These are phyloP conservation scores for Neuroterus valhalla DNA, from an alignment of 1,140 invertebrate genomes.

Conservation along the genomic window DNA sequence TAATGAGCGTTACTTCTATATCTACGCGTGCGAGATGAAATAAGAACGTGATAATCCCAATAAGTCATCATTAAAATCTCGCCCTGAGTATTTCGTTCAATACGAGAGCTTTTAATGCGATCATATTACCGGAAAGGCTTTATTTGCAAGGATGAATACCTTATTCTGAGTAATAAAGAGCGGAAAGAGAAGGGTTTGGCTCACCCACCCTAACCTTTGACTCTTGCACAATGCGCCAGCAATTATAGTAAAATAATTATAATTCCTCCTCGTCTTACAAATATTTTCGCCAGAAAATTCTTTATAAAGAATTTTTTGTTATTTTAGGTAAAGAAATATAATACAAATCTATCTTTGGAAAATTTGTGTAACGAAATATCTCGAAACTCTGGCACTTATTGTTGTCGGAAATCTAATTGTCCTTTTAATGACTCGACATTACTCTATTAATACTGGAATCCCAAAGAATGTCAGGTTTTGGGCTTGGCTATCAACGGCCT, in stretches of 20 bases:
- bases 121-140: constrained; percentile 22
- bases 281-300: background rate
- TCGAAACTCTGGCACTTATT: too few species aligned
- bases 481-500: too few species aligned
- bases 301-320: background rate
- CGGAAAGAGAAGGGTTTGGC: constrained; percentile 6
- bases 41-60: constrained; percentile 20
- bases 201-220: constrained; percentile 7
- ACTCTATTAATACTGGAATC: too few species aligned
- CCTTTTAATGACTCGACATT: too few species aligned
- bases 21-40: background rate
- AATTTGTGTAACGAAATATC: too few species aligned
- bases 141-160: constrained; percentile 25
- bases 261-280: background rate
- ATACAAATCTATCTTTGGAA: too few species aligned
- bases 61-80: constrained; percentile 30
- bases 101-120: constrained; percentile 25
- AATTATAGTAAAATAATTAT: constrained; percentile 25
- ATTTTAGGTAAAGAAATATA: background rate
- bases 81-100: constrained; percentile 28
- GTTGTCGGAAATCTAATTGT: too few species aligned
- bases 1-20: constrained; percentile 1
- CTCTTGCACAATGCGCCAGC: background rate
- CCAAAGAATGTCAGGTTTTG: too few species aligned
- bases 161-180: constrained; percentile 21